Conservation (phyloP, 1,140 invertebrate species). For the Drosophila subobscura region DNA sequence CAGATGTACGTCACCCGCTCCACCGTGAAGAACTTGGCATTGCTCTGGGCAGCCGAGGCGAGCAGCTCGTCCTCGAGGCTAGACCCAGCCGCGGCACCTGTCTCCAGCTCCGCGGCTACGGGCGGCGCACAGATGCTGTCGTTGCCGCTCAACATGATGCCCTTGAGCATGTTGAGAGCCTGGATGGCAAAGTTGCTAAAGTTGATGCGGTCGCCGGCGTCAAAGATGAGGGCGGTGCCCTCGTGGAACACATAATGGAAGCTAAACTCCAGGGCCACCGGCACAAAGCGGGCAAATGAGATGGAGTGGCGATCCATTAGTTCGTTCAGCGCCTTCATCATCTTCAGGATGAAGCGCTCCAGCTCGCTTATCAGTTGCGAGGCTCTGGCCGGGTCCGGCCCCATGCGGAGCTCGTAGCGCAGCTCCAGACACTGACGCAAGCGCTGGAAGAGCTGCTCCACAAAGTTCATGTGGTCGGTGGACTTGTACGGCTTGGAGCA, state of each 20-base stretch:
- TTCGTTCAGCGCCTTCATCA: conserved; percentile 91
- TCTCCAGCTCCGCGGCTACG: background rate
- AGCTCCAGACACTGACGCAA: conserved; percentile 91
- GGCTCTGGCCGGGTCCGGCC: conserved; percentile 27
- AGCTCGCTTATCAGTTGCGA: conserved; percentile 85
- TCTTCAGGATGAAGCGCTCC: conserved; percentile 92
- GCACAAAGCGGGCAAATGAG: conserved; percentile 91
- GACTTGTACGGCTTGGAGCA: conserved; percentile 90
- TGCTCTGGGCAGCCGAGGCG: conserved; percentile 71
- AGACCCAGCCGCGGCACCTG: conserved; percentile 5
- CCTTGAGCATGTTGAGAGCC: conserved; percentile 92
- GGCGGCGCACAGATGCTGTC: conserved; percentile 77
- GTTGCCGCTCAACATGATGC: conserved; percentile 88
- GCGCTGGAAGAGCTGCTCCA: conserved; percentile 91
- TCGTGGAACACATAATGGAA: conserved; percentile 94
- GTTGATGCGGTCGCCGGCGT: conserved; percentile 91
- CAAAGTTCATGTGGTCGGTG: conserved; percentile 89
- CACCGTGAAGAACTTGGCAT: conserved; percentile 89
- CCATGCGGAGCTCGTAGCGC: conserved; percentile 70
- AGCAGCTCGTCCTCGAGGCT: conserved; percentile 54
- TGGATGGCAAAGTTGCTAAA: conserved; percentile 69
- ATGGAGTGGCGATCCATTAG: conserved; percentile 90
- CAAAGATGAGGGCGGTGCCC: conserved; percentile 82
- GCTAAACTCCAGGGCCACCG: conserved; percentile 91
- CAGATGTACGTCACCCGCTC: conserved; percentile 91